phyloP scores from a whole-genome alignment of 2,113 vertebrate genomes.

The Corapipo altera region DNA sequence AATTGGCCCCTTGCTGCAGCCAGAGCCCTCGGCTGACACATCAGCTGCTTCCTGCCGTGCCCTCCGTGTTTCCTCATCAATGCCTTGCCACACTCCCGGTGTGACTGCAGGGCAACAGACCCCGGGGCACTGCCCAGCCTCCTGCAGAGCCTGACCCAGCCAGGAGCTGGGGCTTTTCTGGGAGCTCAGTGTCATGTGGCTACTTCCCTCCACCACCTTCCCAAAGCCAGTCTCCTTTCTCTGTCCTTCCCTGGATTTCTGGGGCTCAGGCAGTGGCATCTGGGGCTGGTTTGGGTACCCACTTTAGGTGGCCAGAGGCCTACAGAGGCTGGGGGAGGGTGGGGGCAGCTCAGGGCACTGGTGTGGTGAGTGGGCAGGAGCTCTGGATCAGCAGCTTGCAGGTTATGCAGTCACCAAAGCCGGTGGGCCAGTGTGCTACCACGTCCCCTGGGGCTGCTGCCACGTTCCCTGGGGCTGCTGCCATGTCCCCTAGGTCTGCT shows the following conservation, averaged over 20 bases:
- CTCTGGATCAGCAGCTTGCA: too few species aligned
- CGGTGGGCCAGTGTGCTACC: too few species aligned
- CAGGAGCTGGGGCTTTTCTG: rapidly evolving
- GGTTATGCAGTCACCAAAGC: too few species aligned
- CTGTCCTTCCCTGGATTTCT: background rate
- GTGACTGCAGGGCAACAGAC: background rate
- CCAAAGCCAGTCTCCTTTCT: background rate
- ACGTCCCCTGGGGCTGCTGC: too few species aligned
- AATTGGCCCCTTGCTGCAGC: background rate
- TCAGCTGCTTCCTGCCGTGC: background rate
- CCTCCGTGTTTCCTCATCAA: background rate
- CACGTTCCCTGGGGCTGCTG: too few species aligned
- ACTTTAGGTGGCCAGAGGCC: background rate
- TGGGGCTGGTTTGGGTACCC: background rate
- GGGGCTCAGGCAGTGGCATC: background rate
- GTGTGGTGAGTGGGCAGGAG: background rate
- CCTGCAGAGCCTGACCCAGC: background rate
- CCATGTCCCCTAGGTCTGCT: background rate
- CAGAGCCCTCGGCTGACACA: background rate
- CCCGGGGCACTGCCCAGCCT: background rate
- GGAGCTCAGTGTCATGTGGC: background rate
- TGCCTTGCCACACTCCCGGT: background rate
- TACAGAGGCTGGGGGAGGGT: background rate
- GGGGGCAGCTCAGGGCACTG: background rate
- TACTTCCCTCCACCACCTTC: background rate